Base-by-base conservation (phyloP, 1,140 invertebrate genomes). In the Stegodyphus mimosarum region DNA sequence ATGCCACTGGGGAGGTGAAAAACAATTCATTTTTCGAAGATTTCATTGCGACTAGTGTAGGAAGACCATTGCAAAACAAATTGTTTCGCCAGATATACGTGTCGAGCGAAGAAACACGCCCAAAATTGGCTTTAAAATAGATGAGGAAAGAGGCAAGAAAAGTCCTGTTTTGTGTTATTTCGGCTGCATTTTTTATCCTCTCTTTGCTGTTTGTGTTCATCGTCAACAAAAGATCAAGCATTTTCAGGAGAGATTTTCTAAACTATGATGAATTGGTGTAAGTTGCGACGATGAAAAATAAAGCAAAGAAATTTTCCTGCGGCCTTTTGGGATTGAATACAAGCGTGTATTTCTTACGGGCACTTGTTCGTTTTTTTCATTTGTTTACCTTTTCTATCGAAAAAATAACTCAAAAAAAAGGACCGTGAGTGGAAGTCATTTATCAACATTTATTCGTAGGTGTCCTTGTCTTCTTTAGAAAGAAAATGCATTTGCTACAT, bases 191-290 rank as follows among this genome's bases (percentile, higher is more conserved):
- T 74, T 74, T 67, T 18, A 18, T 18, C n/a, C 66, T 9, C 66
- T 18, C 33, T 18, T 18, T 67, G 33, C 9, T 67, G n/a, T 17
- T 9, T 9, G n/a, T 18, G 9, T 17, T 67, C 11, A 18, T 18
- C 60, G 66, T 60, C 74, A 64, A 60, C 60, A 76, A 76, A 60
- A 76, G 60, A 76, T 76, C 74, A 64, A 76, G 60, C 50, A 60
- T 55, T 76, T 76, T 76, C 74, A 64, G 74, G 9, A 9, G 60
- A 76, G 74, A 76, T 17, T 63, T 53, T 63, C 74, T 76, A 76
- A 76, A 76, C 74, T 76, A 76, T 76, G 74, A 76, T 76, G 60
- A 76, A 76, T 76, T 64, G 74, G 17, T 76, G 33, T 66, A 53
- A 75, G 55, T 48, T 55, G 18, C 6, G 53, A 55, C 7, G 10